Conservation (phyloP, 2,888 invertebrate species). For the Oscheius sp. region DNA sequence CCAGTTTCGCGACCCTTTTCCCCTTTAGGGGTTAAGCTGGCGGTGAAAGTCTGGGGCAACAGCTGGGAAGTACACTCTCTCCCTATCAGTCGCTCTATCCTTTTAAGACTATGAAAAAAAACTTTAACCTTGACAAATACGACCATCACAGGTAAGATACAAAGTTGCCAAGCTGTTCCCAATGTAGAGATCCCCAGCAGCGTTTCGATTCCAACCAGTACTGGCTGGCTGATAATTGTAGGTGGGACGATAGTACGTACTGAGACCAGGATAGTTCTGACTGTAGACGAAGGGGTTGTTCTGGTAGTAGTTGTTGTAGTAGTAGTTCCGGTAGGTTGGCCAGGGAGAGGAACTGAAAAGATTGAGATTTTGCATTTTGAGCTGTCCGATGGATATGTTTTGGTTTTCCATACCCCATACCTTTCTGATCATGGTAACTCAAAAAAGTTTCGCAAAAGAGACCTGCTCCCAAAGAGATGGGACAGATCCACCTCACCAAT, state of each 20-base stretch:
- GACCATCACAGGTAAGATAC: slow-evolving; percentile 1
- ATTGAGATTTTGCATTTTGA: not conserved
- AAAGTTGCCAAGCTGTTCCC: slow-evolving; percentile 8
- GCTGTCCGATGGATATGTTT: no score
- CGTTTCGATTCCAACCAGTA: not conserved
- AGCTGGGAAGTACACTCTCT: no score
- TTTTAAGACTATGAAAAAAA: not conserved
- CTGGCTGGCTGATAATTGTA: slow-evolving; percentile 1
- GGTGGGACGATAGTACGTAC: not conserved
- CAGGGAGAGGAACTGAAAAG: not conserved
- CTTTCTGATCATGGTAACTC: no score
- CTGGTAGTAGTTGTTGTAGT: not conserved
- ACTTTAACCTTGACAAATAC: slow-evolving; percentile 6
- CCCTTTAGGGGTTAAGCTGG: no score
- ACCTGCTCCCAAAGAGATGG: no score
- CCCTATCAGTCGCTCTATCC: no score
- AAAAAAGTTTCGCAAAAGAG: no score
- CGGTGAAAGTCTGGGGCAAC: no score
- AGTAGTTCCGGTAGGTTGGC: not conserved
- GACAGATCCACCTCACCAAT: no score
- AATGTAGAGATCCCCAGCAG: not conserved
- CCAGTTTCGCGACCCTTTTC: no score
- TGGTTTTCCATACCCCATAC: no score
- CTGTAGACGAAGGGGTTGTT: slow-evolving; percentile 2
- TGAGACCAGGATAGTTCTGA: not conserved